phyloP scores from a whole-genome alignment of 2,113 vertebrate species.

The Macroglossus sobrinus region DNA sequence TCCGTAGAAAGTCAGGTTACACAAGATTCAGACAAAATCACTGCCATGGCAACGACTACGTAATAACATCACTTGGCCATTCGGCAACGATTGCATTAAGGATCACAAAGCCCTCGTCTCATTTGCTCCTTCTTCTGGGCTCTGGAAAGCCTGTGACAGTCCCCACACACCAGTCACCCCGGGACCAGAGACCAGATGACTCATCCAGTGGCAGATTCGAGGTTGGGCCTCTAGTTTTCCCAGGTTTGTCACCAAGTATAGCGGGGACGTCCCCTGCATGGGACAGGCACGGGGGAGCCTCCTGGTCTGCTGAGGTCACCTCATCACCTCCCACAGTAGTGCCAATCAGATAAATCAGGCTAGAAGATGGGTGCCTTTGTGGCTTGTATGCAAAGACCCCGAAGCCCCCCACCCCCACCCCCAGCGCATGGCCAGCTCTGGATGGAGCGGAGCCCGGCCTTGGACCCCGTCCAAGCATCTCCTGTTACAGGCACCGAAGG shows the following conservation, averaged over 20 bases:
- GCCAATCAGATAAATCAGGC: accelerated
- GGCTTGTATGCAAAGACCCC: background rate
- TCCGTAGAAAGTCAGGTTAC: too few relatives aligned
- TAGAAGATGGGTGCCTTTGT: accelerated
- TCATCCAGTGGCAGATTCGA: background rate
- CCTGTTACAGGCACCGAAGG: background rate
- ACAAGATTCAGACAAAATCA: background rate
- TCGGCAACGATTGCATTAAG: too few relatives aligned
- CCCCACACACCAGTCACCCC: accelerated
- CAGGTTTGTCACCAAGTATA: background rate
- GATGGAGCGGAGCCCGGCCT: background rate
- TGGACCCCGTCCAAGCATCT: accelerated
- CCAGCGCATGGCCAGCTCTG: background rate
- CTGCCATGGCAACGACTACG: background rate
- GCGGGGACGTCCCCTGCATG: accelerated
- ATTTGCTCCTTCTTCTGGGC: background rate
- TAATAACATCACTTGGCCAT: too few relatives aligned
- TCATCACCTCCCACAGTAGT: too few relatives aligned
- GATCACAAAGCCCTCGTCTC: background rate
- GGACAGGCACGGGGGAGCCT: background rate
- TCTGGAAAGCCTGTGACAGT: background rate
- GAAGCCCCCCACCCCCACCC: too few relatives aligned
- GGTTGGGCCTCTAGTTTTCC: background rate
- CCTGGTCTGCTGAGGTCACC: background rate
- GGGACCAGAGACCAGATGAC: background rate